Conservation (phyloP, 2,797 vertebrate species). For the Threskiornis aethiopicus region DNA sequence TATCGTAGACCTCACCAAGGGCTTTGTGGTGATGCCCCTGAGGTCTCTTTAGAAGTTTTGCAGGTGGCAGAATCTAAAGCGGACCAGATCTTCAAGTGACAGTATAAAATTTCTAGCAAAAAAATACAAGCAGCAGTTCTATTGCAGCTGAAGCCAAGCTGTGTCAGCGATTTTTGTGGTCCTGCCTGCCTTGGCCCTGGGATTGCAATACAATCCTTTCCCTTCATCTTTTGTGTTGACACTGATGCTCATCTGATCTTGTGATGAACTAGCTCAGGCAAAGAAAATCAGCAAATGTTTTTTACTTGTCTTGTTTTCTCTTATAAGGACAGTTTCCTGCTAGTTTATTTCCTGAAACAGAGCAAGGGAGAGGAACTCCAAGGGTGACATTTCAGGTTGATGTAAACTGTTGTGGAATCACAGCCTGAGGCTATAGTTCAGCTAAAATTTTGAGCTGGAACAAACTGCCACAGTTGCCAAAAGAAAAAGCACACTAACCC, state of each 20-base stretch:
- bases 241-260: neutral
- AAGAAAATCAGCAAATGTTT: neutral
- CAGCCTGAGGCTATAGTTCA: neutral
- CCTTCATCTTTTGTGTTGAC: neutral
- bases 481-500: neutral
- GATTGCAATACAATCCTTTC: neutral
- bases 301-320: neutral
- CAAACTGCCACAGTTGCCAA: neutral
- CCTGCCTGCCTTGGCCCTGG: neutral
- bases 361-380: neutral
- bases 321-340: neutral
- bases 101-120: neutral
- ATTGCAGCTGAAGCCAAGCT: neutral
- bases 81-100: neutral
- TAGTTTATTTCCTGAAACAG: neutral
- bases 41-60: neutral
- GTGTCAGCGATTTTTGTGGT: neutral
- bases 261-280: neutral
- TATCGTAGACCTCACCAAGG: neutral
- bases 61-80: neutral
- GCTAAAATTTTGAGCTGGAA: constrained; percentile 26
- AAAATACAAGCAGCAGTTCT: neutral
- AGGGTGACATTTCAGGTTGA: constrained; percentile 14
- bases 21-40: neutral
- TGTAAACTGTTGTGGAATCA: constrained; percentile 4